Conservation (phyloP, 1,140 invertebrate species). For the Diorhabda carinulata region DNA sequence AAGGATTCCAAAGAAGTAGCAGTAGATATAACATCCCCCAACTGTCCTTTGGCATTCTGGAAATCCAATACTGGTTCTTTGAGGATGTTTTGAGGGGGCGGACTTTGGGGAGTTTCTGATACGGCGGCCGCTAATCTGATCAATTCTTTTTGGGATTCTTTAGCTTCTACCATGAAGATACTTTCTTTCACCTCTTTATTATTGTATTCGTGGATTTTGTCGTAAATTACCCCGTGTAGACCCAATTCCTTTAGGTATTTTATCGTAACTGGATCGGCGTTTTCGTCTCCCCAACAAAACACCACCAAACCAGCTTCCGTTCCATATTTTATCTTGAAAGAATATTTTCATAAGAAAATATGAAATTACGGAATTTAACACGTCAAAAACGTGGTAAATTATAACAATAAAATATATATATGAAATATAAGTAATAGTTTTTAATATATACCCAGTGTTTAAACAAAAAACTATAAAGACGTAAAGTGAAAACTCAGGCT, state of each 20-base stretch:
- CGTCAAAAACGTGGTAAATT: too few species aligned
- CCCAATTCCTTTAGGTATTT: conserved; percentile 80
- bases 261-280: conserved; percentile 84
- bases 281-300: conserved; percentile 96
- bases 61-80: conserved; percentile 40
- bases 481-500: too few species aligned
- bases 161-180: conserved; percentile 74
- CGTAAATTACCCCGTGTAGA: conserved; percentile 90
- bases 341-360: not conserved
- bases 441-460: too few species aligned
- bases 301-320: conserved; percentile 76
- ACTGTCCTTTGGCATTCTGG: conserved; percentile 43
- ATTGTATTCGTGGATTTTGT: conserved; percentile 80
- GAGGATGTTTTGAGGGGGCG: conserved; percentile 30
- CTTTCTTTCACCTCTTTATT: conserved; percentile 77
- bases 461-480: too few species aligned
- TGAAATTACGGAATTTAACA: not conserved
- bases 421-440: too few species aligned
- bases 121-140: conserved; percentile 50
- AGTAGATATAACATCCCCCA: conserved; percentile 46
- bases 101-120: conserved; percentile 29
- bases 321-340: conserved; percentile 61
- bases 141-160: conserved; percentile 67
- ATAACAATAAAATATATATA: too few species aligned
- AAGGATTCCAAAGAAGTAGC: conserved; percentile 49